Evolutionary conservation across 53 echinoderm and acorn worm species (phyloP).

Genomic region (Paracentrotus lividus): DNA sequence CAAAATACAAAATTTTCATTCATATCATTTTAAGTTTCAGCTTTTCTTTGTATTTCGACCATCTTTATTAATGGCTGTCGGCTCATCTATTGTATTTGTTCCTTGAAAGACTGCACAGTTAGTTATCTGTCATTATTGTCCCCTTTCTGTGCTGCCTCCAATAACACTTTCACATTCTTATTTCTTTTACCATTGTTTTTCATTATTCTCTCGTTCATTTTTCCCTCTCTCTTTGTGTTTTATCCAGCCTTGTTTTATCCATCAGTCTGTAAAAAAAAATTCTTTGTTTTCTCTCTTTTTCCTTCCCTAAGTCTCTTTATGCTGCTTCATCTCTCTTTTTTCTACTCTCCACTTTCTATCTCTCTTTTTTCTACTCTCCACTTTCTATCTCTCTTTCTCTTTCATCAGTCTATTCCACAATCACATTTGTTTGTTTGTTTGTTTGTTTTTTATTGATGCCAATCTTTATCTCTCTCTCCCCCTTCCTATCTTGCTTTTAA

Average conservation of each 20-base stretch:
- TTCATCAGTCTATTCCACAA: no score
- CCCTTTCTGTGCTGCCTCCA: no score
- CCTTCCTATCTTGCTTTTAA: not conserved
- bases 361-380: no score
- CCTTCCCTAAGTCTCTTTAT: not conserved
- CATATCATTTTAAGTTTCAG: not conserved
- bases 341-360: not conserved
- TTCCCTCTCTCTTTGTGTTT: not conserved
- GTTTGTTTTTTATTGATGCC: not conserved
- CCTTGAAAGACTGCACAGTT: no score
- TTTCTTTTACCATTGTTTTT: no score
- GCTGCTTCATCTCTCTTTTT: not conserved
- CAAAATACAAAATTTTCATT: not conserved
- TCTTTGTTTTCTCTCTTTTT: no score
- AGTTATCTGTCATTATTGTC: no score
- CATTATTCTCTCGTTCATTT: no score
- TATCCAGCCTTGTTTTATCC: not conserved
- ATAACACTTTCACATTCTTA: no score
- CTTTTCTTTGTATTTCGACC: not conserved
- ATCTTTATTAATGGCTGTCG: not conserved
- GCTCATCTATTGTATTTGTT: not conserved
- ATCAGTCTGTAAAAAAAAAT: no score
- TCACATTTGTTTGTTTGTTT: no score
- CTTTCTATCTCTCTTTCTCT: not conserved
- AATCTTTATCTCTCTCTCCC: not conserved